Evolutionary conservation across 1,140 invertebrate genomes (phyloP), one percentile per base, ranked within the genome.

Genomic region (Drosophila elegans): DNA sequence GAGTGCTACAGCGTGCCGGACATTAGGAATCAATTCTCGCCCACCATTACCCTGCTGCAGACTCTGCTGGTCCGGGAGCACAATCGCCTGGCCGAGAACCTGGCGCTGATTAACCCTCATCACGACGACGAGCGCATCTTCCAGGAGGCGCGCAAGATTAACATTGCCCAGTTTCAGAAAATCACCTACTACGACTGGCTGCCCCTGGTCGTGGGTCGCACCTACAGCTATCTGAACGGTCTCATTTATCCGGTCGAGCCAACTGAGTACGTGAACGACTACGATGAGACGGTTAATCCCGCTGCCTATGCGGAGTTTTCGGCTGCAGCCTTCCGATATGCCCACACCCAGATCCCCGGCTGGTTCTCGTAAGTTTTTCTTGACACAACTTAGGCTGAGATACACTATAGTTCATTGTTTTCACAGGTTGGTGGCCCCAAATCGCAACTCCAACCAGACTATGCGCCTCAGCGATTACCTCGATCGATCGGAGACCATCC

Each of bases 101-200:
- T 99, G 1, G 91, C 94, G 0, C 73, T 93, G 3, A 81, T 98
- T 1, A 99, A 99, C 93, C 96, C 96, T 0, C 95, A 97, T 60
- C 98, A 97, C 96, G 94, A 94, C 54, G 97, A 98, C 78, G 97
- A 98, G 91, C 96, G 94, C 0, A 91, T 97, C 5, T 98, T 95
- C 93, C 97, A 99, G 92, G 97, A 98, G 93, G 94, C 97, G 0
- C 93, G 97, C 56, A 94, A 95, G 69, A 97, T 98, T 38, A 93
- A 94, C 51, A 95, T 95, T 32, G 97, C 96, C 1, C 93, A 96
- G 88, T 94, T 96, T 80, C 97, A 98, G 92, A 94, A 97, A 46
- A 96, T 98, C 34, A 95, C 95, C 6, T 98, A 97, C 80, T 96
- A 96, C 73, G 97, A 98, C 92, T 98, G 96, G 94, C 92, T 98